Evolutionary conservation across 2,888 invertebrate species (phyloP), one percentile per base, ranked within the genome.

Genomic region (Coenonympha arcania): DNA sequence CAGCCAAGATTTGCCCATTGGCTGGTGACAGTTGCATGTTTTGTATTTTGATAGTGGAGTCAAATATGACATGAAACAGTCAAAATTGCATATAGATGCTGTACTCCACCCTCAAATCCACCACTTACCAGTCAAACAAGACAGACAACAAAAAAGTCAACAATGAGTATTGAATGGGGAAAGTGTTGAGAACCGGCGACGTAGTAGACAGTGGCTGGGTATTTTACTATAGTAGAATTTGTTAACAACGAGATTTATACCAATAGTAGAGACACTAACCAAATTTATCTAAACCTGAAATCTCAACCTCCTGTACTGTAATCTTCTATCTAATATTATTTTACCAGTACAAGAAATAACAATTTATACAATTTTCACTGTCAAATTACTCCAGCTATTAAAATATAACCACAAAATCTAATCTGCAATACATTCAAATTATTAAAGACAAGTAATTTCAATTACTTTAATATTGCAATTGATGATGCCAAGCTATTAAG

Each of bases 171-270:
- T 37, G 11, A 13, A 19, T 42, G 43, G 34, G 22, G n/a, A 13
- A 36, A 42, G 45, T 24, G 5, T 4, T 46, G 39, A 50, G 61
- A 28, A 28, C 20, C 13, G 19, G 36, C 61, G 54, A 63, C 52
- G 60, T n/a, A 68, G 72, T 71, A 55, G 71, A 74, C 71, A 73
- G 74, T 73, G 73, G 74, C 59, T 60, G 60, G 63, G 48, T 47
- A 48, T 39, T 41, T 44, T 37, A 44, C 36, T 26, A n/a, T 44
- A 40, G 42, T 42, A 53, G 30, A 50, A 43, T 43, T 30, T 24
- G 26, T 47, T 50, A 44, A 52, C 55, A 55, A 55, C 48, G 41
- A 52, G 55, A 52, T 41, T 48, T 42, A 20, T 48, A 53, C 55
- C 52, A 55, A 48, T 55, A 47, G 19, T 30, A 40, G 31, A 37